These are phyloP conservation scores for Deilephila elpenor DNA, from an alignment of 2,888 invertebrate species.

Conservation along the genomic window DNA sequence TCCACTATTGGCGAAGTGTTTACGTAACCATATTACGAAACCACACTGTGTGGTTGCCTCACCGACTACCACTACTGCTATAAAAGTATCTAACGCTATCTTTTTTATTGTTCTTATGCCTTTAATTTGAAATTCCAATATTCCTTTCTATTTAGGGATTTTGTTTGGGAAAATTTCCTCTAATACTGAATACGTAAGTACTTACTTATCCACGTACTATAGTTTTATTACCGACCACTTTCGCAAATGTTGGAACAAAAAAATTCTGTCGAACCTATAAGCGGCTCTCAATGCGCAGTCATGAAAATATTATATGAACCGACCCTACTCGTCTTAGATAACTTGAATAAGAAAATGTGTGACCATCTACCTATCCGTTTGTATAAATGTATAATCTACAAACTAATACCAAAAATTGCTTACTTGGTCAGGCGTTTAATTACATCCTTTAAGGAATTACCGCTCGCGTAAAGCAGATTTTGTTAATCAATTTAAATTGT, in stretches of 20 bases:
- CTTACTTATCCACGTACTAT: neutral
- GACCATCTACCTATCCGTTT: too few relatives aligned
- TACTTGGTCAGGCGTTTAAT: too few relatives aligned
- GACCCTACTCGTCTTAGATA: too few relatives aligned
- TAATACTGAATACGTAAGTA: slow-evolving; percentile 14
- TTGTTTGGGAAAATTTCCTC: neutral
- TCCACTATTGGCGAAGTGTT: neutral
- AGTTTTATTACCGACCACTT: slow-evolving; percentile 11
- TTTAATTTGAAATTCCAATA: slow-evolving; percentile 19
- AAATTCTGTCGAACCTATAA: neutral
- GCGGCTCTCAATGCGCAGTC: neutral
- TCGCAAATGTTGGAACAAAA: neutral
- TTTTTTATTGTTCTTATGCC: slow-evolving; percentile 8
- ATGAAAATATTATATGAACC: neutral
- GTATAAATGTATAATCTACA: too few relatives aligned
- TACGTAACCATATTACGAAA: neutral
- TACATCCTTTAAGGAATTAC: too few relatives aligned
- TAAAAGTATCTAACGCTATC: slow-evolving; percentile 4
- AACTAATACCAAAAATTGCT: too few relatives aligned
- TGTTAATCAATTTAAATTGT: too few relatives aligned
- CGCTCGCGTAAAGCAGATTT: too few relatives aligned
- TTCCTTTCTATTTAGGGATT: slow-evolving; percentile 13
- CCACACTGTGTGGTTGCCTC: neutral
- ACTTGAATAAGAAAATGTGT: too few relatives aligned
- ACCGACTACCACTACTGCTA: neutral